Evolutionary conservation across 2,888 invertebrate genomes (phyloP), one percentile per base, ranked within the genome.

Genomic region (Eulithis prunata): DNA sequence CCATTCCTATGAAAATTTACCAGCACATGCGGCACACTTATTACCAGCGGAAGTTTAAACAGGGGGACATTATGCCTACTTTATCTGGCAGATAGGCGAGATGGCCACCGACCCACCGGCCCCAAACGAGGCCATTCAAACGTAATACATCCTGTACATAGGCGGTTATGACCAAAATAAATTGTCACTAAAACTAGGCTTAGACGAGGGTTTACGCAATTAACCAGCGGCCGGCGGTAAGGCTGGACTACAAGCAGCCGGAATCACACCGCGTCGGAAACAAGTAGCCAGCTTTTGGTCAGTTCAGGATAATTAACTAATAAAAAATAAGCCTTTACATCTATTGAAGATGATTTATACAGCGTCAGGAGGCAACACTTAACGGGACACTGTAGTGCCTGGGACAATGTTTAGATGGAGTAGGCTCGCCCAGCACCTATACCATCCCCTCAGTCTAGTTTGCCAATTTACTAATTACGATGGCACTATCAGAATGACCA

Each of bases 171-270:
- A 84, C 83, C 81, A 82, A 86, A 89, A 90, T 89, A 87, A 91
- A 91, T 89, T 90, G 88, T 89, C 89, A 80, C 87, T 89, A 86
- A 83, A 89, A 88, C 85, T 85, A 85, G 84, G 89, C 85, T 84
- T 82, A 81, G 90, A 92, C 89, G 84, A 91, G 91, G 92, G 92
- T 91, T 84, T 84, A 85, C 82, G 85, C 89, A 90, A 92, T 92
- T 92, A 92, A 89, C 85, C 78, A 82, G 81, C 83, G 73, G 70
- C 67, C 70, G 71, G 60, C 53, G 65, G 84, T 88, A 58, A 61
- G 55, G 51, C 45, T 64, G 61, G 68, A 64, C 68, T 52, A 68
- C 46, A 64, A 12, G 68, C 55, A 0, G 0, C 10, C 55, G 68
- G 57, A 61, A 54, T 60, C 14, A 52, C 10, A 13, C 1, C 5